Conservation (phyloP, 2,888 invertebrate species). For the Hydropsyche betteni region DNA sequence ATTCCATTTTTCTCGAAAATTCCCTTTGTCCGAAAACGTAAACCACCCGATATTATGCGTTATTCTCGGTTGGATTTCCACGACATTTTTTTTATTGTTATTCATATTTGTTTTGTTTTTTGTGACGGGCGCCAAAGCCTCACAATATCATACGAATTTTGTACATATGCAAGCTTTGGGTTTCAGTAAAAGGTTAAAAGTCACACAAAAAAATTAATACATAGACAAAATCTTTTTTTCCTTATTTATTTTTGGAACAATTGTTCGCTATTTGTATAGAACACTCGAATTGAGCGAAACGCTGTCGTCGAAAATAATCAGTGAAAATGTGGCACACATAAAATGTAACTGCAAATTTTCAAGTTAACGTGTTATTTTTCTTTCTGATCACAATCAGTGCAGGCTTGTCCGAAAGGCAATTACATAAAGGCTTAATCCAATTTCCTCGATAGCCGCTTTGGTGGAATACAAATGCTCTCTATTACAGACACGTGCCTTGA, state of each 20-base stretch:
- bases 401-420: constrained; percentile 33
- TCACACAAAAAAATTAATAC: not conserved
- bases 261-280: too few species aligned
- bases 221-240: not conserved
- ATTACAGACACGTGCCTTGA: constrained; percentile 32
- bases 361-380: constrained; percentile 32
- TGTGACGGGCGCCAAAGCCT: too few species aligned
- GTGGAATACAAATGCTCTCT: constrained; percentile 35
- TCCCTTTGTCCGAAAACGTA: constrained; percentile 12
- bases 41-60: not conserved
- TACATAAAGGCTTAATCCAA: constrained; percentile 40
- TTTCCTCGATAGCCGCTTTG: constrained; percentile 39
- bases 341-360: constrained; percentile 14
- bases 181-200: not conserved
- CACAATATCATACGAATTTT: too few species aligned
- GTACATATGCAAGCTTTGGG: too few species aligned
- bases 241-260: not conserved
- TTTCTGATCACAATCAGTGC: constrained; percentile 37
- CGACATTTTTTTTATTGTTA: constrained; percentile 1
- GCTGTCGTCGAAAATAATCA: not conserved
- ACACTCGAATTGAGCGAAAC: too few species aligned
- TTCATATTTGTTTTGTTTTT: not conserved
- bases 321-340: constrained; percentile 1
- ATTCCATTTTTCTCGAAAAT: constrained; percentile 12
- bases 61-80: not conserved